A percentile compares a stretch with the other conserved stretches of the same genome.
These are phyloP conservation scores for Mizuhopecten yessoensis DNA, from an alignment of 1,140 invertebrate species.

Conservation along the genomic window DNA sequence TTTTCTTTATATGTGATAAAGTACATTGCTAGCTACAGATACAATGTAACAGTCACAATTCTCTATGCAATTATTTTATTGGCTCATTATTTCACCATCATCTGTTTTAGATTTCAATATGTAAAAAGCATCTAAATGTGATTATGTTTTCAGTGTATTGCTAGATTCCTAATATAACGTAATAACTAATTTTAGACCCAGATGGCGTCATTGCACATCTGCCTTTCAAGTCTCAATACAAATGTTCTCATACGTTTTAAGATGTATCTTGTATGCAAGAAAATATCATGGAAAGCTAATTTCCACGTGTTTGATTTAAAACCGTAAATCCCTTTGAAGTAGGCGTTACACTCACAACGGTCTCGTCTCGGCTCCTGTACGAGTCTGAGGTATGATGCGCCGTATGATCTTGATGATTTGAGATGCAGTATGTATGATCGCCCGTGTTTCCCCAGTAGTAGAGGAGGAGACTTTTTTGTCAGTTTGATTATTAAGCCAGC, in stretches of 20 bases:
- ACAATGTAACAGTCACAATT: neutral
- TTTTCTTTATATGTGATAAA: too few relatives aligned
- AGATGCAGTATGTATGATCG: neutral
- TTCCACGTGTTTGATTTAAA: neutral
- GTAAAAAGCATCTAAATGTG: neutral
- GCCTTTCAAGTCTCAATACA: neutral
- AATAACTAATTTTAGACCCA: neutral
- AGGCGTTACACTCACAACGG: neutral
- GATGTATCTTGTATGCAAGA: neutral
- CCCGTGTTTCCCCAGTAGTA: neutral
- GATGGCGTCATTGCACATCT: neutral
- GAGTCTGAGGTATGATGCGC: neutral
- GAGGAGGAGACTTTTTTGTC: neutral
- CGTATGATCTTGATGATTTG: neutral
- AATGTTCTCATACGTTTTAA: neutral
- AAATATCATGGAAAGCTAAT: neutral
- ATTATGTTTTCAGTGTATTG: neutral
- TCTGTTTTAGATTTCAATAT: neutral
- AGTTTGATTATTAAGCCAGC: neutral
- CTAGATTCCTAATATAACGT: neutral
- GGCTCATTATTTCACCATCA: neutral
- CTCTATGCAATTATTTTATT: neutral
- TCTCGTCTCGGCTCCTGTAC: neutral
- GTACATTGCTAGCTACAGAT: neutral
- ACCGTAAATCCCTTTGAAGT: conserved; percentile 19